A percentile compares a stretch with the other conserved stretches of the same genome.
These are phyloP conservation scores for Nezara viridula DNA, from an alignment of 2,888 invertebrate genomes.

Conservation along the genomic window DNA sequence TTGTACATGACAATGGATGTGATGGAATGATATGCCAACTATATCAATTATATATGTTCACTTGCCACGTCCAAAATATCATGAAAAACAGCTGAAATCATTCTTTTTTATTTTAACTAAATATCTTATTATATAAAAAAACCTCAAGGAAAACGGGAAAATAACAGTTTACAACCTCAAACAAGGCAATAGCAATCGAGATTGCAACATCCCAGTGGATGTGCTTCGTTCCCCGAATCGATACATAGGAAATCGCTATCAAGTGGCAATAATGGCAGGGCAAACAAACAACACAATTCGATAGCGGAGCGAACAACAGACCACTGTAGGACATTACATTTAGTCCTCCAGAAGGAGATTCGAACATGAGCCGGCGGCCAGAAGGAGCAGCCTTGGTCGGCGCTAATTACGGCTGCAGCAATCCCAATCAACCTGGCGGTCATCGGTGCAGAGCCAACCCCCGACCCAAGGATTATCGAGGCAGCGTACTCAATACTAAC, in stretches of 20 bases:
- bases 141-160: too few relatives aligned
- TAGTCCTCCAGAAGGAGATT: neutral
- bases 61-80: too few relatives aligned
- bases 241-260: neutral
- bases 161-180: neutral
- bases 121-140: too few relatives aligned
- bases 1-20: too few relatives aligned
- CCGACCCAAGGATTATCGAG: too few relatives aligned
- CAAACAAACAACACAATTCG: neutral
- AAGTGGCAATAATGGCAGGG: neutral
- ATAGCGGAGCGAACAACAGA: neutral
- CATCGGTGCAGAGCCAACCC: neutral
- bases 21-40: too few relatives aligned
- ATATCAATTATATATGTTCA: too few relatives aligned
- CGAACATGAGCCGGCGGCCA: too few relatives aligned
- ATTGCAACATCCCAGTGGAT: neutral
- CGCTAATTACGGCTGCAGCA: neutral
- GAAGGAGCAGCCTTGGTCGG: neutral
- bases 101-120: too few relatives aligned
- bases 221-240: neutral
- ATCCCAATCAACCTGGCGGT: neutral
- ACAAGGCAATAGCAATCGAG: neutral
- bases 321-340: too few relatives aligned
- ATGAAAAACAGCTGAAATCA: too few relatives aligned
- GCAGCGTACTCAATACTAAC: too few relatives aligned